Evolutionary conservation across 2,113 vertebrate species (phyloP).

Genomic region (Halcyon senegalensis): DNA sequence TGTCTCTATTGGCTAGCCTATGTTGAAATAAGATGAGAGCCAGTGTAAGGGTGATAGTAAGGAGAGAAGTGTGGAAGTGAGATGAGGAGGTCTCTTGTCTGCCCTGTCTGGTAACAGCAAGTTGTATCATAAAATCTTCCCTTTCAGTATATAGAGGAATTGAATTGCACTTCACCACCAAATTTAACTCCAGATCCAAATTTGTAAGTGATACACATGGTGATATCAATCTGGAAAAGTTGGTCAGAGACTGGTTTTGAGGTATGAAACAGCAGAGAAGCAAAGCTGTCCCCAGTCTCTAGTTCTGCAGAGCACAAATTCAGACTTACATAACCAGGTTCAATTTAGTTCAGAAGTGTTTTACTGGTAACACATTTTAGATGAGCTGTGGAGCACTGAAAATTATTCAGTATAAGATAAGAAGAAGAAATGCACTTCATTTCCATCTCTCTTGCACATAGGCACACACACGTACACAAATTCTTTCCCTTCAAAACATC

Average conservation of each 20-base stretch:
- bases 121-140: neutral
- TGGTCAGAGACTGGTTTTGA: neutral
- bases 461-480: neutral
- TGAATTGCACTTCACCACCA: neutral
- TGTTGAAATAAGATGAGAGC: neutral
- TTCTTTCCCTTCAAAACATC: neutral
- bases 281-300: neutral
- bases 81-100: neutral
- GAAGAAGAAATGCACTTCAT: neutral
- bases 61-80: neutral
- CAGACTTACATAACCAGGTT: constrained; percentile 1
- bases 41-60: neutral
- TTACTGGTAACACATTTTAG: constrained; percentile 12
- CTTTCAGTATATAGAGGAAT: neutral
- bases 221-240: neutral
- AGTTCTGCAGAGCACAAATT: neutral
- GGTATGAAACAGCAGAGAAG: neutral
- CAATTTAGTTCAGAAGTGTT: constrained; percentile 14
- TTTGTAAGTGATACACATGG: neutral
- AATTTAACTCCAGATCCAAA: constrained; percentile 3
- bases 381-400: constrained; percentile 15
- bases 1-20: neutral
- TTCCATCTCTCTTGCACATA: neutral
- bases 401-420: neutral
- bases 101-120: neutral